A percentile compares a stretch with the other conserved stretches of the same genome.
phyloP scores from a whole-genome alignment of 2,797 vertebrate species.

The Cuniculus paca region DNA sequence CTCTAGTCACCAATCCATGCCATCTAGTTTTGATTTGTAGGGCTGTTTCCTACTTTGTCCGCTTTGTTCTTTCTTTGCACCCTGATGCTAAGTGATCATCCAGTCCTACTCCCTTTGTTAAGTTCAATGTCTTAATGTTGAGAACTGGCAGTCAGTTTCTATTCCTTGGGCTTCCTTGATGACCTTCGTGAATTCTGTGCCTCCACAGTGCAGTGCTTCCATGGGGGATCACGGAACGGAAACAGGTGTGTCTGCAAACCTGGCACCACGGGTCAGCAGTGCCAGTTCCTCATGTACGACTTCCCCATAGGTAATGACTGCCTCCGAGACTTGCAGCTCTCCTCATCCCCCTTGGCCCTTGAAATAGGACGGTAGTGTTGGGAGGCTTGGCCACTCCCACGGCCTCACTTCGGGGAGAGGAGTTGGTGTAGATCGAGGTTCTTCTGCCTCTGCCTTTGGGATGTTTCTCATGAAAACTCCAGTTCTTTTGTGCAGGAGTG shows the following conservation, averaged over 20 bases:
- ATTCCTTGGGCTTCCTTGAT: background rate
- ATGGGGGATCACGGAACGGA: background rate
- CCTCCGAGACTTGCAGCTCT: background rate
- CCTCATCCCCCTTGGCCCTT: background rate
- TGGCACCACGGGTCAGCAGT: slow-evolving; percentile 15
- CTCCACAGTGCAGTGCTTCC: slow-evolving; percentile 26
- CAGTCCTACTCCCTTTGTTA: background rate
- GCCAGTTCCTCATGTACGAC: background rate
- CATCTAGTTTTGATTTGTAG: background rate
- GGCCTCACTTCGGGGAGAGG: background rate
- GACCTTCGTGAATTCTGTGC: background rate
- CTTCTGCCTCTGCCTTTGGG: background rate
- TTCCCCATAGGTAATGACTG: slow-evolving; percentile 52
- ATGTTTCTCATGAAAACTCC: background rate
- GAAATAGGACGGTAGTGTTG: background rate
- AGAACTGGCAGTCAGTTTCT: background rate
- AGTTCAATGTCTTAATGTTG: background rate
- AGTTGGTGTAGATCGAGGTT: background rate
- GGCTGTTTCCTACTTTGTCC: background rate
- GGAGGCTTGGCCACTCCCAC: background rate
- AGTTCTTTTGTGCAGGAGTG: background rate
- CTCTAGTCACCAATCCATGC: rapidly evolving
- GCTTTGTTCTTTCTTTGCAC: background rate
- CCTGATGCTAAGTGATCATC: too few relatives aligned
- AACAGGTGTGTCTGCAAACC: slow-evolving; percentile 15